These are phyloP conservation scores for Erythrocebus patas DNA, from an alignment of 2,113 vertebrate species.

Conservation along the genomic window DNA sequence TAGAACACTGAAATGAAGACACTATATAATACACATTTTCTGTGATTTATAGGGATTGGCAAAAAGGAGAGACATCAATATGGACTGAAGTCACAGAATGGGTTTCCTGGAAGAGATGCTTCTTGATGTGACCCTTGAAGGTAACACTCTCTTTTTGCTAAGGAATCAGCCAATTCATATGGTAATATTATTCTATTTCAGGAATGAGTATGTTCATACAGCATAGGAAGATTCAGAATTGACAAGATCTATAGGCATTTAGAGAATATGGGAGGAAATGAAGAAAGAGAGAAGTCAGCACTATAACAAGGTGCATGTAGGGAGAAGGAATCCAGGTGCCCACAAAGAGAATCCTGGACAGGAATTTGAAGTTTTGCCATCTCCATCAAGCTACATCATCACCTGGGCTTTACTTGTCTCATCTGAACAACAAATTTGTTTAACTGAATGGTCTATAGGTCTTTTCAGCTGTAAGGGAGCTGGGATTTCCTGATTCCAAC, in stretches of 20 bases:
- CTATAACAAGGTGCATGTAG: background rate
- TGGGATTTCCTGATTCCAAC: background rate
- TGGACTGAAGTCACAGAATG: background rate
- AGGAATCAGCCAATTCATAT: background rate
- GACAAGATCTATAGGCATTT: background rate
- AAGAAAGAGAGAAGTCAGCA: background rate
- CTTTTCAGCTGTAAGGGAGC: background rate
- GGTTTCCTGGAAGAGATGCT: background rate
- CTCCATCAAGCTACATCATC: background rate
- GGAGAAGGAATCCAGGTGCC: background rate
- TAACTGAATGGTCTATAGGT: background rate
- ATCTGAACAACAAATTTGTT: background rate
- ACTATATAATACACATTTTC: background rate
- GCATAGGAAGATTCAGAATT: background rate
- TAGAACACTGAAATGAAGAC: background rate
- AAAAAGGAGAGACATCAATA: background rate
- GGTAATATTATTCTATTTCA: background rate
- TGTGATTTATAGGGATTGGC: background rate
- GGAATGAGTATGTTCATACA: background rate
- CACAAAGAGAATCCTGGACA: background rate
- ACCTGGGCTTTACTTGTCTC: background rate
- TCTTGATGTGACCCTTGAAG: background rate
- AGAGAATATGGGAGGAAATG: background rate
- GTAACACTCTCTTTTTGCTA: background rate
- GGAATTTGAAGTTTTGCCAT: background rate